Evolutionary conservation across 2,797 vertebrate species (phyloP), one percentile per base, ranked within the genome.

Genomic region (Acropternis orthonyx): DNA sequence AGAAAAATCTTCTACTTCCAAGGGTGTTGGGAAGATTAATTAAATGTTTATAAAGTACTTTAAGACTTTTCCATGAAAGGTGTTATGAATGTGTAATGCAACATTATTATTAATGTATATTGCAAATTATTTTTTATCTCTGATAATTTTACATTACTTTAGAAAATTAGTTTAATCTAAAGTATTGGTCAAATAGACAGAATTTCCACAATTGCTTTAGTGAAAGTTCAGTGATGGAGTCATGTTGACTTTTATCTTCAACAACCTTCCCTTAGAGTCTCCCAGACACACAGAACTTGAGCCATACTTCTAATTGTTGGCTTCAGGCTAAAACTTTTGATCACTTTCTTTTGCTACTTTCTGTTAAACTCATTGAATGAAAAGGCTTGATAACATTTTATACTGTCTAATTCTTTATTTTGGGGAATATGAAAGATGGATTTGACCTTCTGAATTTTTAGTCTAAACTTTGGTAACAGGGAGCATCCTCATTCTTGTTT

Each of bases 401-500:
- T 93, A 51, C 69, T 84, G 22, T 82, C 68, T 96, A 96, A 96
- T 95, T 93, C 91, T 94, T 94, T 94, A 92, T 97, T 96, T 96
- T 88, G 69, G 48, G 76, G 55, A 92, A 86, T 90, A 81, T 26
- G 55, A 94, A 95, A 92, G 84, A 95, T 11, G 3, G 93, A 91
- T 94, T 92, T 96, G 97, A 96, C 96, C 97, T 97, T 94, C 88
- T 81, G 89, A 95, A 93, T 90, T 94, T 97, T 96, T 84, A 81
- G 66, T 71, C 85, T 89, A 96, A 96, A 94, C 91, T 93, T 96
- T 61, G 65, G 85, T 93, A 94, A 79, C 85, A 83, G 81, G 65
- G 84, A 96, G 91, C 94, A 94, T 97, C 94, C 73, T 97, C 36
- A 85, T 95, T 96, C 97, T 94, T 96, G 95, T 96, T 97, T 97